Percentiles rank a stretch among this genome's conserved stretches.
These are phyloP conservation scores for Andrena trimmerana DNA, from an alignment of 2,888 invertebrate genomes.

Conservation along the genomic window DNA sequence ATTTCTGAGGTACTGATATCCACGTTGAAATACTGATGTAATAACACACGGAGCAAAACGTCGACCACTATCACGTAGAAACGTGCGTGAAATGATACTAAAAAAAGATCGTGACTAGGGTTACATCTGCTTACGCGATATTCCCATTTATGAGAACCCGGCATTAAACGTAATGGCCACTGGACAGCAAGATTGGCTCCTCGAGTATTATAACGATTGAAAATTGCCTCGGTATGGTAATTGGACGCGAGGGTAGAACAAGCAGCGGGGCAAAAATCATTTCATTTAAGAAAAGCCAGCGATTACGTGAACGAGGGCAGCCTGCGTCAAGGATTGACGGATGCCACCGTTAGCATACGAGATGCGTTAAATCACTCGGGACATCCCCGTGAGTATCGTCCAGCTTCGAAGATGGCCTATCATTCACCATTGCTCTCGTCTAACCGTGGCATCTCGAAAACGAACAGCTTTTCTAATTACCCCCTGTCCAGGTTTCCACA, in stretches of 20 bases:
- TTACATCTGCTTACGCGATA: not conserved
- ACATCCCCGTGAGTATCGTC: constrained; percentile 31
- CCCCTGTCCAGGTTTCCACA: constrained; percentile 39
- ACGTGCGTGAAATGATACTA: constrained; percentile 12
- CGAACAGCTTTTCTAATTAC: constrained; percentile 46
- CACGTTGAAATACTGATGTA: constrained; percentile 40
- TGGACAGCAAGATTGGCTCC: constrained; percentile 21
- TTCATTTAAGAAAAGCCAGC: constrained; percentile 19
- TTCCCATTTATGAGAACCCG: constrained; percentile 13
- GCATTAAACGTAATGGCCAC: constrained; percentile 25
- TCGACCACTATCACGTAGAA: not conserved
- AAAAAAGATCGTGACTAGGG: constrained; percentile 1
- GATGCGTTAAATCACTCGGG: constrained; percentile 44
- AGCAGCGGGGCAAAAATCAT: not conserved
- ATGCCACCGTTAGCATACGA: constrained; percentile 31
- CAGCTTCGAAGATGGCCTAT: constrained; percentile 22
- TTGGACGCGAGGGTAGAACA: not conserved
- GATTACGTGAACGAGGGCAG: constrained; percentile 26
- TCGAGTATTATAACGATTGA: not conserved
- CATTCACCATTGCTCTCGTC: constrained; percentile 39
- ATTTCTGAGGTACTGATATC: constrained; percentile 23
- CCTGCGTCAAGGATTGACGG: constrained; percentile 25
- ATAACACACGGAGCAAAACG: constrained; percentile 28
- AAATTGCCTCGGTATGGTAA: constrained; percentile 26
- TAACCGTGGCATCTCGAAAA: constrained; percentile 33